Conservation (phyloP, 2,888 invertebrate genomes). For the Coenonympha glycerion region DNA sequence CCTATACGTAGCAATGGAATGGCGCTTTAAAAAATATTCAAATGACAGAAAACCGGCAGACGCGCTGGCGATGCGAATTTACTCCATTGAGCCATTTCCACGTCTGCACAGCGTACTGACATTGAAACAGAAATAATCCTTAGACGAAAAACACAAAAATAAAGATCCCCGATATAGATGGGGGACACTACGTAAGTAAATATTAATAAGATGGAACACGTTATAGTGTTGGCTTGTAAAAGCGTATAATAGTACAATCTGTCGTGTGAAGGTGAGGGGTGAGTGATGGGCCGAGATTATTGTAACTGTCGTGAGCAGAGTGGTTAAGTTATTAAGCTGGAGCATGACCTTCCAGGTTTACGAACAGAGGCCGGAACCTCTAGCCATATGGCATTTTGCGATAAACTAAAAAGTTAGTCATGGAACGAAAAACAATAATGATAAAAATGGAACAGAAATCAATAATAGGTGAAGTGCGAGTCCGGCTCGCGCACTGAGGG, state of each 20-base stretch:
- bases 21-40: not conserved
- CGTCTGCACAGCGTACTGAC: slow-evolving; percentile 16
- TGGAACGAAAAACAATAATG: too few species aligned
- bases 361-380: too few species aligned
- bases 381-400: too few species aligned
- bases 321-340: too few species aligned
- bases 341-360: too few species aligned
- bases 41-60: slow-evolving; percentile 8
- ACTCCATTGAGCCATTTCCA: slow-evolving; percentile 12
- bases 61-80: slow-evolving; percentile 14
- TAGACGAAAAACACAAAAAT: slow-evolving; percentile 24
- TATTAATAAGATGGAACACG: slow-evolving; percentile 32
- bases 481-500: too few species aligned
- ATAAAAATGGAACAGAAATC: too few species aligned
- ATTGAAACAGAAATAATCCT: slow-evolving; percentile 25
- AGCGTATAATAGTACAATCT: slow-evolving; percentile 15
- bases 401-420: too few species aligned
- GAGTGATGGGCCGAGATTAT: slow-evolving; percentile 8
- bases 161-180: slow-evolving; percentile 26
- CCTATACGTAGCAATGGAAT: too few species aligned
- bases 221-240: slow-evolving; percentile 22
- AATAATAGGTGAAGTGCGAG: too few species aligned
- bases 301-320: too few species aligned
- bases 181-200: slow-evolving; percentile 27
- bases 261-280: slow-evolving; percentile 2